These are phyloP conservation scores for Laodelphax striatellus DNA, from an alignment of 1,140 invertebrate genomes.

Conservation along the genomic window DNA sequence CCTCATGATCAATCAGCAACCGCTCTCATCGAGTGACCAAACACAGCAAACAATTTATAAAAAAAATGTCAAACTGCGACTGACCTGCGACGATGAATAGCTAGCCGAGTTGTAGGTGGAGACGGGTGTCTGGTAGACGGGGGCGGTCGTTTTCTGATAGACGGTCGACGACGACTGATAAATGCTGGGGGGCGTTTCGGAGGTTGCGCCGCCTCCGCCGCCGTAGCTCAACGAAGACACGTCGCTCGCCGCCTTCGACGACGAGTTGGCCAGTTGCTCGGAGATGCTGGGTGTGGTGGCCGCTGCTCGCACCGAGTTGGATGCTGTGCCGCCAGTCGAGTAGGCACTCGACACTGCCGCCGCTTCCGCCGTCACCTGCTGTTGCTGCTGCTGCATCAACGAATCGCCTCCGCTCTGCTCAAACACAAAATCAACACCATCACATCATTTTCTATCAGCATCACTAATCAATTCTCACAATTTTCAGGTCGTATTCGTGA, in stretches of 20 bases:
- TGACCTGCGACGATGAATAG: conserved; percentile 12
- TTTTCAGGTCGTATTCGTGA: too few relatives aligned
- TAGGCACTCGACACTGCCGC: background rate
- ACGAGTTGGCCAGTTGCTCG: conserved; percentile 10
- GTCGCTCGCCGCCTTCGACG: conserved; percentile 1
- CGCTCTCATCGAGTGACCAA: too few relatives aligned
- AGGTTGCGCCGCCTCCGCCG: background rate
- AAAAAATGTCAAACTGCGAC: too few relatives aligned
- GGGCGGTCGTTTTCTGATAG: conserved; percentile 1
- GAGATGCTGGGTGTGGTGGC: conserved; percentile 4
- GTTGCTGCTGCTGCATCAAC: background rate
- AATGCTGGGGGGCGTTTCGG: background rate
- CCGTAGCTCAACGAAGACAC: background rate
- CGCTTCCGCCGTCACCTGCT: background rate
- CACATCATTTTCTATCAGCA: background rate
- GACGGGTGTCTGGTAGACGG: conserved; percentile 12
- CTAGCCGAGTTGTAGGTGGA: conserved; percentile 11
- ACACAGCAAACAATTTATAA: too few relatives aligned
- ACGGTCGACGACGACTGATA: background rate
- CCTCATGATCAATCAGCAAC: too few relatives aligned
- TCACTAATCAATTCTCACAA: too few relatives aligned
- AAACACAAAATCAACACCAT: background rate
- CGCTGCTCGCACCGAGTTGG: background rate
- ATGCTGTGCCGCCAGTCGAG: background rate
- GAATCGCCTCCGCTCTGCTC: background rate